Base-by-base conservation (phyloP, 2,113 vertebrate species). In the Rhombomys opimus region DNA sequence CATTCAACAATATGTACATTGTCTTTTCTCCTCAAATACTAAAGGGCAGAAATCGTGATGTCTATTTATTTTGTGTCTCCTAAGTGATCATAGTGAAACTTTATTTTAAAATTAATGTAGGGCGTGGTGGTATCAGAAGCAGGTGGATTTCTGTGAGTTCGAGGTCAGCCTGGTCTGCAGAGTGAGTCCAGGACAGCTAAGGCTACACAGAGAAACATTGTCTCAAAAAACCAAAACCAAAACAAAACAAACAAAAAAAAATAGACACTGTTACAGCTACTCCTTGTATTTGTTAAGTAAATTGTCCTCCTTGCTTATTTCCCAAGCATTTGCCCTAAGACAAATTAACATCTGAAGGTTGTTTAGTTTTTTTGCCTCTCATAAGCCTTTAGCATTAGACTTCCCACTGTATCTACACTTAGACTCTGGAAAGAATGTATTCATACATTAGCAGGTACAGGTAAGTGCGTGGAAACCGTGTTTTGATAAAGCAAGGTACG, bases 291-390 rank as follows among this genome's bases (percentile, higher is more conserved):
- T 90, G 11, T 86, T 76, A 38, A 13, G 38, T 80, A 72, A 81
- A 76, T 94, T 73, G 0, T 75, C 57, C 22, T 89, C 70, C 7
- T 89, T 7, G 38, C 52, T 89, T 87, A 57, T 89, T 91, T 89
- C 46, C 77, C 68, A 92, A 88, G 27, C 15, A 67, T 92, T 94
- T 87, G 11, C 35, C 81, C 23, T 15, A 92, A 61, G 78, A 38
- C 76, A 38, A 96, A 94, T n/a, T 50, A 13, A 27, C 61, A n/a
- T 94, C 80, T 85, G 41, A 97, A 90, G 76, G 32, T 13, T 57
- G 38, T 35, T 68, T 46, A 13, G 20, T 70, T n/a, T 70, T 11
- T 46, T 50, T 50, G 14, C 12, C 67, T 35, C 2, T 90, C 13
- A 7, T 50, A 85, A 50, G 15, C 76, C 17, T 35, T 13, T 67